Evolutionary conservation across 2,797 vertebrate genomes (phyloP), one percentile per base, ranked within the genome.

Genomic region (Gymnocypris eckloni): DNA sequence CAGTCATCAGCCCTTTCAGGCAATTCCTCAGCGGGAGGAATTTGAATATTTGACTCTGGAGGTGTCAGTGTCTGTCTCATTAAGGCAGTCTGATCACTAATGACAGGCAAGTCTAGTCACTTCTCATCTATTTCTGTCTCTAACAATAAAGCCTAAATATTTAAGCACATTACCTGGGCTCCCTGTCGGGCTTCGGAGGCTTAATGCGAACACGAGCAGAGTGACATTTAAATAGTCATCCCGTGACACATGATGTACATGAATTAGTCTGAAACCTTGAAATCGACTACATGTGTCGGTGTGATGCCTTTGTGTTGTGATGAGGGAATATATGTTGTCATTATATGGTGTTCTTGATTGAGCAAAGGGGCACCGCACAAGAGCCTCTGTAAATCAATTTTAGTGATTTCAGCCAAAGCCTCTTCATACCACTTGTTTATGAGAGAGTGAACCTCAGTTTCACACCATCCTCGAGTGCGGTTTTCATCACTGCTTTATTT

Each of bases 161-260:
- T 90, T 86, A 90, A 90, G 87, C 86, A 80, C 86, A 88, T 90
- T 87, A 90, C 86, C 87, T 90, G 81, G 50, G 81, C 81, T 84
- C 80, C 77, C 80, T 39, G 83, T 81, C 52, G 28, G 76, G 67
- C 77, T 86, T 69, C 39, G 1, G 75, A 37, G 70, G 69, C 61
- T 85, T 88, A 80, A 87, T 75, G 70, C 41, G 22, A 81, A 61
- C 81, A 75, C 9, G 15, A 76, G 67, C 33, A 45, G 71, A 78
- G 72, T 86, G 87, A 84, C 85, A 73, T 87, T 82, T 85, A 86
- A 88, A 84, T 82, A 56, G 86, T 56, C 45, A 13, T 71, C 43
- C 71, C 13, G 6, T 76, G 86, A 87, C 72, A 75, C 25, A 20
- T 85, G 79, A 84, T 48, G 37, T 70, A 64, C 56, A 22, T 9